phyloP scores from a whole-genome alignment of 2,888 invertebrate species.

The Shargacucullia verbasci region DNA sequence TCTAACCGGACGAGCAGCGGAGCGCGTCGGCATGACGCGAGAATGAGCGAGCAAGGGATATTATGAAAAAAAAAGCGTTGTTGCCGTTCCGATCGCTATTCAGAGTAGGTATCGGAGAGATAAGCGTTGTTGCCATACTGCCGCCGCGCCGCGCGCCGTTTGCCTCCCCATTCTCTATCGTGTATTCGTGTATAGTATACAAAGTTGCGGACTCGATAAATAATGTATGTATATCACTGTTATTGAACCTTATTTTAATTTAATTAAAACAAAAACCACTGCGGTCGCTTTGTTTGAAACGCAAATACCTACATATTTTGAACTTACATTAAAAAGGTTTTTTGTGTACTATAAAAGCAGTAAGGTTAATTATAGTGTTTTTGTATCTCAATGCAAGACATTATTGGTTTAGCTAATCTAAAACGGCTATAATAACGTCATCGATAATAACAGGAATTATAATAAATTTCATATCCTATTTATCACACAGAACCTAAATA shows the following conservation, averaged over 20 bases:
- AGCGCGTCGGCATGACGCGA: constrained; percentile 70
- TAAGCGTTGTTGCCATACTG: constrained; percentile 52
- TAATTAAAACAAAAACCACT: no score
- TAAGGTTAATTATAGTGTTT: no score
- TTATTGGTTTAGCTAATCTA: no score
- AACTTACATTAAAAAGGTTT: no score
- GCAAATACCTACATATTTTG: no score
- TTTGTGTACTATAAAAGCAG: no score
- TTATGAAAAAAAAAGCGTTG: constrained; percentile 70
- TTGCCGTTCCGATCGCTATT: constrained; percentile 73
- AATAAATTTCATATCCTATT: no score
- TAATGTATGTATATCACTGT: constrained; percentile 26
- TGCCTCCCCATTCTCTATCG: constrained; percentile 55
- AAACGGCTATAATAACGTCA: no score
- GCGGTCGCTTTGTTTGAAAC: no score
- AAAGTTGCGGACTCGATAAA: constrained; percentile 38
- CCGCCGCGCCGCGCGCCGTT: constrained; percentile 16
- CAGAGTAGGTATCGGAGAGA: constrained; percentile 51
- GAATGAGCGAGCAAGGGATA: constrained; percentile 60
- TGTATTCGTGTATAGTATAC: constrained; percentile 19
- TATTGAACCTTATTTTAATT: constrained; percentile 16
- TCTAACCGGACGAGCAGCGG: constrained; percentile 60
- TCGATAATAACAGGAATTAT: no score
- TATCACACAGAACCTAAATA: no score
- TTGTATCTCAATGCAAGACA: no score